phyloP scores from a whole-genome alignment of 2,888 invertebrate genomes.

The Tigriopus californicus region DNA sequence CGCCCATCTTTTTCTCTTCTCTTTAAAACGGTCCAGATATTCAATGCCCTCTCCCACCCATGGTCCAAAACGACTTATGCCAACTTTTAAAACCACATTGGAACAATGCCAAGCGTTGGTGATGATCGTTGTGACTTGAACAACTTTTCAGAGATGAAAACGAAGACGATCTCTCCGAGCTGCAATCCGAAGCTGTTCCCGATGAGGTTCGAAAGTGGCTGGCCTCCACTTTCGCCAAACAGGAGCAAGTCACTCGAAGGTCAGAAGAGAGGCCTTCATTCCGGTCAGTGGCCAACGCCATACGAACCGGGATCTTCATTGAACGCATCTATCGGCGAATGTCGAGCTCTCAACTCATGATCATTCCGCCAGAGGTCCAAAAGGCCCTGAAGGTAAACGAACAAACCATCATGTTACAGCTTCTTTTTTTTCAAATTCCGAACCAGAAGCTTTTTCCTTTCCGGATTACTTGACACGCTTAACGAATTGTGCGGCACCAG shows the following conservation, averaged over 20 bases:
- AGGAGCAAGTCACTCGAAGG: constrained; percentile 47
- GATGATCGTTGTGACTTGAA: too few species aligned
- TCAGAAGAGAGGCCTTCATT: constrained; percentile 47
- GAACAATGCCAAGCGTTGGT: too few species aligned
- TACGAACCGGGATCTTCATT: constrained; percentile 87
- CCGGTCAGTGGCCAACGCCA: constrained; percentile 85
- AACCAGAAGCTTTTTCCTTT: too few species aligned
- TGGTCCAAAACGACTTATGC: too few species aligned
- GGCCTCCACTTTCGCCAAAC: constrained; percentile 84
- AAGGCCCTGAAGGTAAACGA: constrained; percentile 57
- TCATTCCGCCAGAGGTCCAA: constrained; percentile 70
- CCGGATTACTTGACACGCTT: too few species aligned
- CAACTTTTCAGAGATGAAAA: constrained; percentile 37
- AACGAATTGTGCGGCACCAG: too few species aligned
- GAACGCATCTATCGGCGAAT: constrained; percentile 71
- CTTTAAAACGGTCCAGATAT: too few species aligned
- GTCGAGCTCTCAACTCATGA: constrained; percentile 43
- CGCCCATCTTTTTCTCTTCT: too few species aligned
- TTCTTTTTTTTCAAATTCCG: too few species aligned
- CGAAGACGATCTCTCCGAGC: constrained; percentile 87
- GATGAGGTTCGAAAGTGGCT: constrained; percentile 92
- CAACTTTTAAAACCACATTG: too few species aligned
- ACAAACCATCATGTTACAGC: not conserved
- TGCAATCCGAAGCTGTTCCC: constrained; percentile 87
- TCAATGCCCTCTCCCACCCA: too few species aligned